These are phyloP conservation scores for Syngnathoides biaculeatus DNA, from an alignment of 2,113 vertebrate genomes.

Conservation along the genomic window DNA sequence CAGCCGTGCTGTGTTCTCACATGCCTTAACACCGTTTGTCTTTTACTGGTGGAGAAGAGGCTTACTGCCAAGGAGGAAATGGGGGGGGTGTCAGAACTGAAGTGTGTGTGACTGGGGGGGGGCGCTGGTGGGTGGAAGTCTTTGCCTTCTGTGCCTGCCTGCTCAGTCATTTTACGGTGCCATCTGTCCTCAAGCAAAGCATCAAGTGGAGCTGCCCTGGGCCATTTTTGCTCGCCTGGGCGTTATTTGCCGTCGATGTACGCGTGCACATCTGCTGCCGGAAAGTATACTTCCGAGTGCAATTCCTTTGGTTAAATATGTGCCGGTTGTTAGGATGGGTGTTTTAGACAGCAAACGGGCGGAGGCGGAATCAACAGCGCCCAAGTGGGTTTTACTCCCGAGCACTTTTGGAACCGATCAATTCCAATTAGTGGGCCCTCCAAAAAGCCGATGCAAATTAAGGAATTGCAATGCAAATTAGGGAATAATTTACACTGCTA, in stretches of 20 bases:
- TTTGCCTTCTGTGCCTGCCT: constrained; percentile 50
- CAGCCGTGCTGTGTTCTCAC: background rate
- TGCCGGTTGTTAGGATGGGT: background rate
- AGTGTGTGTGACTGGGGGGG: background rate
- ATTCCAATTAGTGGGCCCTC: background rate
- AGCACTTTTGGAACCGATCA: background rate
- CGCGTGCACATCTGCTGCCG: constrained; percentile 49
- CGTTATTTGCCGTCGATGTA: constrained; percentile 39
- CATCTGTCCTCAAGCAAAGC: constrained; percentile 67
- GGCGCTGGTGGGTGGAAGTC: background rate
- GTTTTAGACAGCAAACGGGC: background rate
- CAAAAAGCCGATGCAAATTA: too few relatives aligned
- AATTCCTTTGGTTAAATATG: background rate
- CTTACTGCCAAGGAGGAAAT: background rate
- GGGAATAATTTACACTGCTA: too few relatives aligned
- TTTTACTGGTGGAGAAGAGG: background rate
- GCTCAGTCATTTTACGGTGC: constrained; percentile 67
- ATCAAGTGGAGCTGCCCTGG: constrained; percentile 57
- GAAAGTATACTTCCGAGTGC: constrained; percentile 36
- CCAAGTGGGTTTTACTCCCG: background rate
- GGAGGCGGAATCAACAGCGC: background rate
- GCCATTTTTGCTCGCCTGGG: constrained; percentile 33
- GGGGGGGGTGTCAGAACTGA: background rate
- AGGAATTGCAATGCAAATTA: too few relatives aligned
- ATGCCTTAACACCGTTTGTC: constrained; percentile 1